A percentile compares a stretch with the other conserved stretches of the same genome.
phyloP scores from a whole-genome alignment of 2,888 invertebrate species.

The Dicranocentrus wangi region DNA sequence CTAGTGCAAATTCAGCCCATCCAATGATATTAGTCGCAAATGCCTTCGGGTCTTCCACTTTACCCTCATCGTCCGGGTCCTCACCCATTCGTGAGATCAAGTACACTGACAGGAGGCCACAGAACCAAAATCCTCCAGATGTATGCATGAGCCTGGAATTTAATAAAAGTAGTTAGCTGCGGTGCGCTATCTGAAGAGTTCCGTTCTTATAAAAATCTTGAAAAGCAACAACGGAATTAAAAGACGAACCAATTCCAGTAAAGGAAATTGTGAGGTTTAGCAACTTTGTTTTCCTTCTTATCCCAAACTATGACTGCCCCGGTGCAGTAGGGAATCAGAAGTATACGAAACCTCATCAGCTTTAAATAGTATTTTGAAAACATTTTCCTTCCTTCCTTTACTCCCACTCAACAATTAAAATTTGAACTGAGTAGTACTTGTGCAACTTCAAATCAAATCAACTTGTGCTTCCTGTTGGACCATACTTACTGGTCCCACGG shows the following conservation, averaged over 20 bases:
- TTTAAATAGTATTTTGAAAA: not conserved
- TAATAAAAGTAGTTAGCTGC: not conserved
- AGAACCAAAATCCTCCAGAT: conserved; percentile 4
- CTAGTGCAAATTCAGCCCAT: not conserved
- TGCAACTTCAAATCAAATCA: no score
- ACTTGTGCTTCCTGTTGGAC: no score
- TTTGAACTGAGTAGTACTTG: no score
- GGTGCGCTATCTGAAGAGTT: no score
- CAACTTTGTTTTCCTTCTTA: not conserved
- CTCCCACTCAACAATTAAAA: no score
- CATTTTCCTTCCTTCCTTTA: no score
- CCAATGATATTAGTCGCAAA: conserved; percentile 1
- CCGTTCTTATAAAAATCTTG: not conserved
- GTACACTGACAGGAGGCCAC: not conserved
- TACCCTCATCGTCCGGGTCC: not conserved
- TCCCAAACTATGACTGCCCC: conserved; percentile 13
- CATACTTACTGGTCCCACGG: no score
- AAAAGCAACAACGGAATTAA: not conserved
- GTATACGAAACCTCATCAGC: not conserved
- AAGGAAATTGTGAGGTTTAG: not conserved
- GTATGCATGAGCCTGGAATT: not conserved
- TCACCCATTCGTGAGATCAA: not conserved
- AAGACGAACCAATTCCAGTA: conserved; percentile 24
- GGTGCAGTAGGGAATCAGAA: not conserved
- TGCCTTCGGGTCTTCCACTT: not conserved